Conservation (phyloP, 2,113 vertebrate species). For the Electrona antarctica region DNA sequence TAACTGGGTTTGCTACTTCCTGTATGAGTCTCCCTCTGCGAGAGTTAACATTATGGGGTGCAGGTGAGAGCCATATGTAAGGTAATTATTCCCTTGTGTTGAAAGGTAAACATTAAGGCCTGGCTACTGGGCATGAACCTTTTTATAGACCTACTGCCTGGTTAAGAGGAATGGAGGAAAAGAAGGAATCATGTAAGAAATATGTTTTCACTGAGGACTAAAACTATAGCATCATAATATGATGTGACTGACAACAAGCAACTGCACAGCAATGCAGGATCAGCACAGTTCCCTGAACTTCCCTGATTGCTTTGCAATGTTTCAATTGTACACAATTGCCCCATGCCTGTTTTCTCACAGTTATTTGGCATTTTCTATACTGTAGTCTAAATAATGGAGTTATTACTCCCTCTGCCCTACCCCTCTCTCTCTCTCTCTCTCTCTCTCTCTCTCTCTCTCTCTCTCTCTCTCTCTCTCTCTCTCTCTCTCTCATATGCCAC, state of each 20-base stretch:
- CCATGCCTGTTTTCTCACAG: slow-evolving; percentile 31
- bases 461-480: background rate
- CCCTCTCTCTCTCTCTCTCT: background rate
- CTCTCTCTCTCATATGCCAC: background rate
- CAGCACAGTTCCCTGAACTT: background rate
- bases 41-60: background rate
- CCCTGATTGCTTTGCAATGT: background rate
- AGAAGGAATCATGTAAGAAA: no score
- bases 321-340: background rate
- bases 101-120: slow-evolving; percentile 5
- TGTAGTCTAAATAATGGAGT: no score
- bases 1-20: slow-evolving; percentile 3
- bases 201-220: background rate
- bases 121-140: background rate
- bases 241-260: background rate
- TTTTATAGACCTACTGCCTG: slow-evolving; percentile 3
- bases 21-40: slow-evolving; percentile 1
- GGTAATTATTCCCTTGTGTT: slow-evolving; percentile 4
- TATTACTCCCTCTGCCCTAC: background rate
- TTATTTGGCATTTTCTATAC: slow-evolving; percentile 11
- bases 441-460: background rate
- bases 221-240: background rate
- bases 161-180: background rate
- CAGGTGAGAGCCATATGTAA: slow-evolving; percentile 41
- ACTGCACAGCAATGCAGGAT: background rate